Evolutionary conservation across 2,113 vertebrate genomes (phyloP).

Genomic region (Lonchura striata): DNA sequence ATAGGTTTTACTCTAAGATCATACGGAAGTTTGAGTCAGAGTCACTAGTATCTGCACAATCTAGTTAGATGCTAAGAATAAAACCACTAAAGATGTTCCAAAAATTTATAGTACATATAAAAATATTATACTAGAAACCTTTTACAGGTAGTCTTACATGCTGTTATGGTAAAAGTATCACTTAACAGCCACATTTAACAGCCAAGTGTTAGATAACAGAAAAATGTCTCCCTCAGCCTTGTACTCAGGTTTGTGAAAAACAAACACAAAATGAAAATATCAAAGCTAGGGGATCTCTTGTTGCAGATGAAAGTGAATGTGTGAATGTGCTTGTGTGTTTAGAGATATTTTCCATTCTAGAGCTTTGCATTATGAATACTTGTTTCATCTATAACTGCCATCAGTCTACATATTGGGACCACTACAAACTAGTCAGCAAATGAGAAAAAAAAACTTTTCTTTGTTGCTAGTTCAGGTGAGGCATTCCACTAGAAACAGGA

Average conservation of each 20-base stretch:
- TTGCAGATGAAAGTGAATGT: background rate
- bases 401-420: background rate
- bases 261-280: background rate
- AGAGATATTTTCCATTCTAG: background rate
- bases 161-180: background rate
- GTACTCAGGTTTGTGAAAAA: background rate
- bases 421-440: background rate
- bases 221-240: background rate
- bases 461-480: background rate
- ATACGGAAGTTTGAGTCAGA: background rate
- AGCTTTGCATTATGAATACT: background rate
- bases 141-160: background rate
- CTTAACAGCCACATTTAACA: background rate
- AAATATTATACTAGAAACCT: background rate
- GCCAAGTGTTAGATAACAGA: background rate
- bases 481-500: background rate
- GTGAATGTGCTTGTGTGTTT: background rate
- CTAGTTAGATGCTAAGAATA: background rate
- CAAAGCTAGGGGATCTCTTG: background rate
- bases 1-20: background rate
- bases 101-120: background rate
- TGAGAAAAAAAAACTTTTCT: background rate
- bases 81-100: background rate
- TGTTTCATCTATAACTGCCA: background rate
- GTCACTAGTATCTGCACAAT: background rate